Percentiles rank a stretch among this genome's conserved stretches.
phyloP scores from a whole-genome alignment of 1,140 invertebrate genomes.

The Ceratina japonica region DNA sequence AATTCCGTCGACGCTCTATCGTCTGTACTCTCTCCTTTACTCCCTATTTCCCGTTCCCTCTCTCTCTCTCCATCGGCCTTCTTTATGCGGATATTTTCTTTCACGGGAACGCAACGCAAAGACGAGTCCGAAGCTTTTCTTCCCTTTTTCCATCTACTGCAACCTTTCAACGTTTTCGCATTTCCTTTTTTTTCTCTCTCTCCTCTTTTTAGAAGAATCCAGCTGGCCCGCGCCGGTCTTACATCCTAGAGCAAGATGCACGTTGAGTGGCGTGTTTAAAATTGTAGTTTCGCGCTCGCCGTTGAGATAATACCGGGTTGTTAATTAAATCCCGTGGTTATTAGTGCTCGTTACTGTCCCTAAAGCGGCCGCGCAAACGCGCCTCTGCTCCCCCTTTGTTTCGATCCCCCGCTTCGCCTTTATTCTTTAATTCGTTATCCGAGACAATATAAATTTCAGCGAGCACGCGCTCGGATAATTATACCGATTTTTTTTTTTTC shows the following conservation, averaged over 20 bases:
- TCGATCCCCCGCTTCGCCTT: neutral
- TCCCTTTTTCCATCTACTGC: neutral
- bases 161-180: constrained; percentile 3
- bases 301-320: neutral
- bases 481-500: neutral
- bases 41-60: neutral
- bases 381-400: constrained; percentile 6
- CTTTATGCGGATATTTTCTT: constrained; percentile 50
- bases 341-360: constrained; percentile 39
- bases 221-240: constrained; percentile 29
- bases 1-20: constrained; percentile 73
- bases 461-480: constrained; percentile 4
- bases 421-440: constrained; percentile 41
- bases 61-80: neutral
- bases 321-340: constrained; percentile 46
- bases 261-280: constrained; percentile 21
- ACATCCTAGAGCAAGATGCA: constrained; percentile 47
- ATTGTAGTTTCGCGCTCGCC: neutral
- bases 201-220: constrained; percentile 32
- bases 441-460: constrained; percentile 25
- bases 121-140: constrained; percentile 33
- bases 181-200: constrained; percentile 9
- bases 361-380: neutral
- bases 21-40: constrained; percentile 18
- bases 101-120: constrained; percentile 46